Evolutionary conservation across 2,113 vertebrate genomes (phyloP).

Genomic region (Ceratotherium simum): DNA sequence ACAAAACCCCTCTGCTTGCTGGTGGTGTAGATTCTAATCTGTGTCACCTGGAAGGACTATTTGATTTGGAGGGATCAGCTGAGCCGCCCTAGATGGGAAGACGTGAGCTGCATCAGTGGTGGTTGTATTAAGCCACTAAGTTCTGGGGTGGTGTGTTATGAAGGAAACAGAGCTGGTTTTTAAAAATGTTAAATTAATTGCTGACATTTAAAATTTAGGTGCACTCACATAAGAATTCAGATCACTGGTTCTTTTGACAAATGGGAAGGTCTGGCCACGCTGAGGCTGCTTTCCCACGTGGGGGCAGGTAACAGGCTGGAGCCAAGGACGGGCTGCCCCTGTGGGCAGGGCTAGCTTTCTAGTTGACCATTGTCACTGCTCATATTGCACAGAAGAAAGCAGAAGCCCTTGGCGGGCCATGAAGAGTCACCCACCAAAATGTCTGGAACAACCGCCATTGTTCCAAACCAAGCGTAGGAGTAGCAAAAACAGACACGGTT

Average conservation of each 20-base stretch:
- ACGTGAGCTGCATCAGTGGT: rapidly evolving
- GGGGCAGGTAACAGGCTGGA: background rate
- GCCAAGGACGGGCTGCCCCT: background rate
- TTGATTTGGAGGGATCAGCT: background rate
- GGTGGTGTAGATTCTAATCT: background rate
- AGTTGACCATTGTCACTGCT: background rate
- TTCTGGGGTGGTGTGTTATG: no score
- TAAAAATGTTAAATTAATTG: background rate
- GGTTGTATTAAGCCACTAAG: rapidly evolving
- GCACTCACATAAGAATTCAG: background rate
- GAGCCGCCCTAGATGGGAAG: background rate
- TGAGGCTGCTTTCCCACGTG: background rate
- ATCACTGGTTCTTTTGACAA: background rate
- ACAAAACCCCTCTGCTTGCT: background rate
- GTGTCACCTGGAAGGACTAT: background rate
- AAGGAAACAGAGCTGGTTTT: background rate
- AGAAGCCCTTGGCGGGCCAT: background rate
- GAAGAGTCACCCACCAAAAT: background rate
- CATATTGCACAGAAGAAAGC: background rate
- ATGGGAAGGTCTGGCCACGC: background rate
- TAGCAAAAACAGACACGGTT: background rate
- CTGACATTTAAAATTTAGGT: background rate
- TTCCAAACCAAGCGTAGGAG: background rate
- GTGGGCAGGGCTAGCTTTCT: background rate
- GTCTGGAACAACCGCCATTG: rapidly evolving